Conservation (phyloP, 2,113 vertebrate species). For the Rissa tridactyla region DNA sequence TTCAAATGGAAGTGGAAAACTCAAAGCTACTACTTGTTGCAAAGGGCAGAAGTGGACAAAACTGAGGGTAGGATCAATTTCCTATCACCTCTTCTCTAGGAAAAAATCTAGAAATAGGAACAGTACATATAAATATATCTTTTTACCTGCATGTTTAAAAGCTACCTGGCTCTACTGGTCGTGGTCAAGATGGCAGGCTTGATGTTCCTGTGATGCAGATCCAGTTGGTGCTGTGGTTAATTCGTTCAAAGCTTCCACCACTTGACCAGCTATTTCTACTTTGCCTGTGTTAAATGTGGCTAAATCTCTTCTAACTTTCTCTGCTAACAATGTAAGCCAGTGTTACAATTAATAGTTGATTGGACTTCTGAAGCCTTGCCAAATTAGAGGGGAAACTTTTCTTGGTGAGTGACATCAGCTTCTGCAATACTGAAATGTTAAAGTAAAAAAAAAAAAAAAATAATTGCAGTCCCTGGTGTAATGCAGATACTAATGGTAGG, state of each 20-base stretch:
- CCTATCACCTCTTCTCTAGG: not conserved
- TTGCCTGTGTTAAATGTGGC: not conserved
- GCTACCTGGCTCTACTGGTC: not conserved
- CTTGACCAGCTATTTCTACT: not conserved
- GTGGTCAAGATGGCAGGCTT: not conserved
- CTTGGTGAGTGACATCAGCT: not conserved
- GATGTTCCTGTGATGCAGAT: not conserved
- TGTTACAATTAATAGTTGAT: not conserved
- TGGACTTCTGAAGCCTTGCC: not conserved
- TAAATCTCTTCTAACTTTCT: not conserved
- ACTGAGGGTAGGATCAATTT: not conserved
- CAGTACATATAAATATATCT: not conserved
- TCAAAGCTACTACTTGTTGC: not conserved
- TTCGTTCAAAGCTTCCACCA: not conserved
- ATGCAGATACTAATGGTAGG: not conserved
- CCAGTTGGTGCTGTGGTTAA: not conserved
- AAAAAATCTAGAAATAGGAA: not conserved
- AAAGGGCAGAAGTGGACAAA: not conserved
- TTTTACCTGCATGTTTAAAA: not conserved
- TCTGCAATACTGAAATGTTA: not conserved
- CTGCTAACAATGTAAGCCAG: not conserved
- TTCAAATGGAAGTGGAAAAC: not conserved
- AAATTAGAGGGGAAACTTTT: not conserved
- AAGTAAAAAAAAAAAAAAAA: not conserved
- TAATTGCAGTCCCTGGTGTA: not conserved